These are phyloP conservation scores for Paraescarpia echinospica DNA, from an alignment of 1,140 invertebrate species.

Conservation along the genomic window DNA sequence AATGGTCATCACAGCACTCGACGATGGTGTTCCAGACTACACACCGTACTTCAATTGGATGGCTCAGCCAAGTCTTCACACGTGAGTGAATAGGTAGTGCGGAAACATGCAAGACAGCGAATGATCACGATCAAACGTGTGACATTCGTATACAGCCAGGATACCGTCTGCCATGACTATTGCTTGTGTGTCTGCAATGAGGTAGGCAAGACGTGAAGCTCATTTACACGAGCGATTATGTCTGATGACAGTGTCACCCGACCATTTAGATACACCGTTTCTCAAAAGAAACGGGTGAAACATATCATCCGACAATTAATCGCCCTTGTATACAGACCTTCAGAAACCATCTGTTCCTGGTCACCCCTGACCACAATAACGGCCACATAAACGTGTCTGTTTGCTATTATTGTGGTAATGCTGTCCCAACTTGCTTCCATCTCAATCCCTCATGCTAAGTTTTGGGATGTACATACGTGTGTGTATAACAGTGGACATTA, in stretches of 20 bases:
- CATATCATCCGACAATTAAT: too few species aligned
- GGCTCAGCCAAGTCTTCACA: not conserved
- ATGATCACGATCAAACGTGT: too few species aligned
- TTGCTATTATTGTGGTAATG: not conserved
- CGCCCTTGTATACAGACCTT: too few species aligned
- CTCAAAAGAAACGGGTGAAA: too few species aligned
- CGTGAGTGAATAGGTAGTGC: not conserved
- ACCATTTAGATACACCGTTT: too few species aligned
- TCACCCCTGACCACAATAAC: not conserved
- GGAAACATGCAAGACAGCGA: too few species aligned
- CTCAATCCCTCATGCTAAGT: not conserved
- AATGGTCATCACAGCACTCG: not conserved
- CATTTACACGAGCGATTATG: not conserved
- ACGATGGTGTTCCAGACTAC: not conserved
- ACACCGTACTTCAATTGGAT: not conserved
- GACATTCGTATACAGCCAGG: too few species aligned
- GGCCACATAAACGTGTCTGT: not conserved
- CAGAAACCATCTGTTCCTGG: too few species aligned
- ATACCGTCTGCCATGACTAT: not conserved
- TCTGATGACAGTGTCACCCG: too few species aligned
- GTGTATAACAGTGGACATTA: not conserved
- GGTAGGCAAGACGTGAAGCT: not conserved
- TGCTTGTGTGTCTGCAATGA: not conserved
- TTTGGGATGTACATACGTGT: not conserved
- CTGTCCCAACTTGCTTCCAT: not conserved